Conservation (phyloP, 2,888 invertebrate species). For the Archaeoteleia sp. region DNA sequence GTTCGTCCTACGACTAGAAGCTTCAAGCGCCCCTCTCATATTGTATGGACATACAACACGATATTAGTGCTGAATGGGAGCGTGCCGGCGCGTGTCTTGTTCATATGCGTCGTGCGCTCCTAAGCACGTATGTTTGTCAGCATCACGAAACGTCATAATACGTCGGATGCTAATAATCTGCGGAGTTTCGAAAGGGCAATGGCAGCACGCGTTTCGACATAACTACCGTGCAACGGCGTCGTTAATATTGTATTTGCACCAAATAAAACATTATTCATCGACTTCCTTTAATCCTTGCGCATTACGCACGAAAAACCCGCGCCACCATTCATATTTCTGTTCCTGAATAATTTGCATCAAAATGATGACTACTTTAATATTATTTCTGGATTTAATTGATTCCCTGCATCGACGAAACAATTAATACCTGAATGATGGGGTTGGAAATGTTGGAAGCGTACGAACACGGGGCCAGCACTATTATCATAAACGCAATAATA, state of each 20-base stretch:
- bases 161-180: conserved; percentile 64
- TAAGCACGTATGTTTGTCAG: conserved; percentile 66
- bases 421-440: conserved; percentile 51
- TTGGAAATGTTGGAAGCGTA: conserved; percentile 17
- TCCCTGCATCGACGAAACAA: conserved; percentile 22
- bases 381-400: no score
- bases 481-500: conserved; percentile 75
- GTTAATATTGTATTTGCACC: no score
- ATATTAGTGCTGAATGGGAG: conserved; percentile 64
- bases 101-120: conserved; percentile 57
- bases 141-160: conserved; percentile 68
- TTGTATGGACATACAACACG: conserved; percentile 50
- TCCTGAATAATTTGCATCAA: no score
- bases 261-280: no score
- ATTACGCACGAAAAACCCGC: no score
- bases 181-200: conserved; percentile 60
- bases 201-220: conserved; percentile 52
- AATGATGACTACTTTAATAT: no score
- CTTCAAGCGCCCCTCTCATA: no score
- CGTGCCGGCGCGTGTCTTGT: conserved; percentile 72
- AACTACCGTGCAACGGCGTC: conserved; percentile 14
- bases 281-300: no score
- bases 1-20: no score
- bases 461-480: conserved; percentile 52
- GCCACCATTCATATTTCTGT: no score